phyloP scores from a whole-genome alignment of 2,113 vertebrate species.

The human (Homo sapiens) region GRCh38 chr4:86007501-86008000 shows the following conservation, averaged over 20 bases:
- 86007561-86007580: not conserved
- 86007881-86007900: not conserved
- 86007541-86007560: not conserved
- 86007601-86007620: not conserved
- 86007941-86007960: not conserved
- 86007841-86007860: fast-evolving
- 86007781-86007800: not conserved
- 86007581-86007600: not conserved
- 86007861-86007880: not conserved
- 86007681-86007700: not conserved
- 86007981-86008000: not conserved
- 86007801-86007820: not conserved
- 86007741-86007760: not conserved
- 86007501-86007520: not conserved
- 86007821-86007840: fast-evolving
- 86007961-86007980: not conserved
- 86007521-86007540: not conserved
- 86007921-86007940: not conserved
- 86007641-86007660: not conserved
- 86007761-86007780: not conserved
- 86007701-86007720: not conserved
- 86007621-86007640: not conserved
- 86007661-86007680: not conserved
- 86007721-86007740: not conserved
- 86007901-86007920: not conserved